These are phyloP conservation scores for Zenarchopterus dispar DNA, from an alignment of 2,797 vertebrate genomes.

Conservation along the genomic window DNA sequence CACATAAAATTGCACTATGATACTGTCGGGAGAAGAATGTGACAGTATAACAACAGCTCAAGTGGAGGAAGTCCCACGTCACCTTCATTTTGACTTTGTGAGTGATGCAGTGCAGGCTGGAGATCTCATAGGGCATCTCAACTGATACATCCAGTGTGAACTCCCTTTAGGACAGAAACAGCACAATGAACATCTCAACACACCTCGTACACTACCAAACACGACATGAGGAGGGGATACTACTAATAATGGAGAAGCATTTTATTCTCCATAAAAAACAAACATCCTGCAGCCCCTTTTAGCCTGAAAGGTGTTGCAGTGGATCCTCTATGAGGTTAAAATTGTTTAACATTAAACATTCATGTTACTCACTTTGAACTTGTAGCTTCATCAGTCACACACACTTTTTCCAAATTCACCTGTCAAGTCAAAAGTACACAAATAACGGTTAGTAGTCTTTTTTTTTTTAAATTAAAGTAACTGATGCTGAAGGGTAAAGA, in stretches of 20 bases:
- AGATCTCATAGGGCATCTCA: slow-evolving; percentile 86
- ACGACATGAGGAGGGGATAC: not conserved
- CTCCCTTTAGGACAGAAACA: slow-evolving; percentile 52
- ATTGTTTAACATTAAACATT: no score
- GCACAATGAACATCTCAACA: not conserved
- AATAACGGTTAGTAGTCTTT: not conserved
- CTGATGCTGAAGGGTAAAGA: not conserved
- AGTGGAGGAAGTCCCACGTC: not conserved
- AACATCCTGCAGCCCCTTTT: no score
- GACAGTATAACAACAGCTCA: not conserved
- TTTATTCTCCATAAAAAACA: no score
- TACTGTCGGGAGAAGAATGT: no score
- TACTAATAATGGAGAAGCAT: no score
- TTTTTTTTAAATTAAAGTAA: no score
- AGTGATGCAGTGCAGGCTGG: slow-evolving; percentile 73
- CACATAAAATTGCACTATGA: no score
- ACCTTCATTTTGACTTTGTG: slow-evolving; percentile 84
- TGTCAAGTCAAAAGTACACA: slow-evolving; percentile 58
- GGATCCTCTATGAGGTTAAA: not conserved
- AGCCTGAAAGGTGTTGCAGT: not conserved
- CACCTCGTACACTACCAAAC: not conserved
- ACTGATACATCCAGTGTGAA: slow-evolving; percentile 85
- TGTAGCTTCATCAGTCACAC: slow-evolving; percentile 74
- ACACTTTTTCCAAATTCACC: slow-evolving; percentile 84
- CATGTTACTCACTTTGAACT: slow-evolving; percentile 74